Base-by-base conservation (phyloP, 1,140 invertebrate species). In the Branchinecta lynchi region DNA sequence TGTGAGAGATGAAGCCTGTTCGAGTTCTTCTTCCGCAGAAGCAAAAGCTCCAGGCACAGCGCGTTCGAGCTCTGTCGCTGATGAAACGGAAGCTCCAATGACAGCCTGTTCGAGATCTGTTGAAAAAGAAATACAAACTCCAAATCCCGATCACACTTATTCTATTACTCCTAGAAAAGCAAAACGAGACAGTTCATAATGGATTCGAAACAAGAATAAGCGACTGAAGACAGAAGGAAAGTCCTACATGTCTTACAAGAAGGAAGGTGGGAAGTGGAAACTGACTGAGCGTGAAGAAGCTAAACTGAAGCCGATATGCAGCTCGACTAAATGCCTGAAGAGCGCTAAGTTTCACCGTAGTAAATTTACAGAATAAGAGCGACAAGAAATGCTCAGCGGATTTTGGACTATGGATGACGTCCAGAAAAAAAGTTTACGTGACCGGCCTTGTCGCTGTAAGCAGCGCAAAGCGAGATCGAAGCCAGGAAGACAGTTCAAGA, bases 191-290 rank as follows among this genome's bases (percentile, higher is more conserved):
- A 51, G 46, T n/a, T 51, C 9, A 51, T 9, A 9, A 51, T n/a
- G 46, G 46, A 51, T 51, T 51, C 46, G 46, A 51, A 51, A 51
- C 46, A 51, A 51, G 46, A 51, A 51, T 51, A 51, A 51, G 46
- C 46, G 9, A 51, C 46, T 9, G 9, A 51, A 51, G 46, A 51
- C 46, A 51, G 46, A 51, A 51, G 46, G 46, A 51, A 51, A 51
- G 9, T n/a, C 46, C 46, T 51, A 51, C n/a, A 51, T 51, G n/a
- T 51, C n/a, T 51, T 51, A 51, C 9, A 51, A 51, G 46, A 51
- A n/a, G 46, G 46, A 51, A 51, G 46, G 46, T 9, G 46, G 46
- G 9, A 51, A 51, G 46, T 51, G 9, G 46, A 51, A 51, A 51
- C 46, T 51, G 46, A 51, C 46, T 51, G 46, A 51, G 46, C 9